A percentile compares a stretch with the other conserved stretches of the same genome.
phyloP scores from a whole-genome alignment of 2,888 invertebrate species.

The Syrphus vitripennis region DNA sequence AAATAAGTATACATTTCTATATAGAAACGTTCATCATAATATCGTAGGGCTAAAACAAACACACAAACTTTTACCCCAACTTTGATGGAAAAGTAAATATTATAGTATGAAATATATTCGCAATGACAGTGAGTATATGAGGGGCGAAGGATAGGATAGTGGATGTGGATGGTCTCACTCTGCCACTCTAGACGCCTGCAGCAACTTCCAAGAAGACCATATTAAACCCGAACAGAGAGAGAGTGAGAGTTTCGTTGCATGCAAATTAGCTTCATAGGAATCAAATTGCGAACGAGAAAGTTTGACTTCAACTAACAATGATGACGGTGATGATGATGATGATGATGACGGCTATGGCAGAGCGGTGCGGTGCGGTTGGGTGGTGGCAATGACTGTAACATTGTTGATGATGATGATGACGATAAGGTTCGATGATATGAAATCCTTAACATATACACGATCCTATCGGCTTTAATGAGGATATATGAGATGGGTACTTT shows the following conservation, averaged over 20 bases:
- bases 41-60: constrained; percentile 30
- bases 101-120: constrained; percentile 64
- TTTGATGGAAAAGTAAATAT: constrained; percentile 70
- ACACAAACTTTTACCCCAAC: constrained; percentile 63
- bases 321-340: neutral
- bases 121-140: constrained; percentile 24
- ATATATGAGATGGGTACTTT: constrained; percentile 49
- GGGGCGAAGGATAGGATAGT: neutral
- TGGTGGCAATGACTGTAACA: constrained; percentile 11
- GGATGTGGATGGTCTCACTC: neutral
- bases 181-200: constrained; percentile 26
- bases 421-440: constrained; percentile 30
- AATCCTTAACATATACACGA: constrained; percentile 30
- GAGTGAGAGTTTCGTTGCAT: constrained; percentile 44
- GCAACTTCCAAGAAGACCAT: constrained; percentile 43
- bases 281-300: constrained; percentile 45
- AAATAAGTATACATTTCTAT: neutral
- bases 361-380: neutral
- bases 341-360: neutral
- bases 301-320: constrained; percentile 32
- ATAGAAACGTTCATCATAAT: neutral
- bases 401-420: constrained; percentile 26
- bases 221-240: constrained; percentile 34
- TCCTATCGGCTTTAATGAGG: constrained; percentile 60
- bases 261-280: constrained; percentile 59